Evolutionary conservation across 2,888 invertebrate genomes (phyloP).

Genomic region (Tubulanus polymorphus): DNA sequence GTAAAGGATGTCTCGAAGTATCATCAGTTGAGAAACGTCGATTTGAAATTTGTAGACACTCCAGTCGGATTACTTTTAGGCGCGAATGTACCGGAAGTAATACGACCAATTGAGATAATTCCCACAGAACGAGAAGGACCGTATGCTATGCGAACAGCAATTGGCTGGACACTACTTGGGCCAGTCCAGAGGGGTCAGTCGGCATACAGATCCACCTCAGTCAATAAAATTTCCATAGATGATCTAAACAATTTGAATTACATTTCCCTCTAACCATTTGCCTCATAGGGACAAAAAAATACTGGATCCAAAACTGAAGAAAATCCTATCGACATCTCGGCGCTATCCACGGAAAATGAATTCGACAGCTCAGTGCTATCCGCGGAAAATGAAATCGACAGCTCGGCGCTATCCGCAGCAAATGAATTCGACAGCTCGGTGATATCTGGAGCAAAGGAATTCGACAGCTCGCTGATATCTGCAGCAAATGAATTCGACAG

Average conservation of each 20-base stretch:
- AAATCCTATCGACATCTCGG: too few relatives aligned
- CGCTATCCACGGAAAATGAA: too few relatives aligned
- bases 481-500: too few relatives aligned
- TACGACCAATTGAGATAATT: conserved; percentile 13
- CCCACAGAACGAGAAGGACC: conserved; percentile 11
- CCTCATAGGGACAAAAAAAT: too few relatives aligned
- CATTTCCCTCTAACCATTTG: too few relatives aligned
- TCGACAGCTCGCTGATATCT: too few relatives aligned
- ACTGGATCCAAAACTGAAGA: too few relatives aligned
- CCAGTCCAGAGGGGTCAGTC: neutral
- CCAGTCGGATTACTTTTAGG: conserved; percentile 9
- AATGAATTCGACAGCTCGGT: too few relatives aligned
- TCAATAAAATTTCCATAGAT: neutral
- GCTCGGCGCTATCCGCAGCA: too few relatives aligned
- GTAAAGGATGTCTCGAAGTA: neutral
- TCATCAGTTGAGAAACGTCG: neutral
- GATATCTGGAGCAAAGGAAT: too few relatives aligned
- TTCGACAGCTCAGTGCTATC: too few relatives aligned
- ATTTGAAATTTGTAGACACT: neutral
- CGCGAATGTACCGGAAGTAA: conserved; percentile 6
- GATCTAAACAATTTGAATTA: neutral
- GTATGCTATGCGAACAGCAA: conserved; percentile 9
- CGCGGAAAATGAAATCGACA: too few relatives aligned
- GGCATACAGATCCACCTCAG: neutral
- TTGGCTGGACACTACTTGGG: conserved; percentile 16